Base-by-base conservation (phyloP, 2,888 invertebrate species). In the Drosophila bunnanda region DNA sequence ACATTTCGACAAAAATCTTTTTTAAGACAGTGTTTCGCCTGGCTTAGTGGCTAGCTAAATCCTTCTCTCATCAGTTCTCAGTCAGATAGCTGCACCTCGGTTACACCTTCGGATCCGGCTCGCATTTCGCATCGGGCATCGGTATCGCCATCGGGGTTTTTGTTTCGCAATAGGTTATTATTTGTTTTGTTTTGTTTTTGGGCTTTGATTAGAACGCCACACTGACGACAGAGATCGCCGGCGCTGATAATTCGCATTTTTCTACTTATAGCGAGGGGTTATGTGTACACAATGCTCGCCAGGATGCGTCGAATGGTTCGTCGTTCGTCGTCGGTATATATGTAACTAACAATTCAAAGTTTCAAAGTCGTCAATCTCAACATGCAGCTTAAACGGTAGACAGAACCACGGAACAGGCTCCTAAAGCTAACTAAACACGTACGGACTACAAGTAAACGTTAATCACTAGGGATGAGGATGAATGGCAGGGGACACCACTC, bases 211-310 rank as follows among this genome's bases (percentile, higher is more conserved):
- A 85, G 78, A 85, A 80, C 70, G 81, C 73, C 75, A 72, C 75
- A 71, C 66, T 82, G 82, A 85, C 85, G 82, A 71, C 82, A 85
- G 67, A 75, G 80, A 82, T 85, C 76, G 57, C 78, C 78, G 75
- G 78, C 75, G 74, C 74, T 75, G 85, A 82, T 82, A 80, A 80
- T 72, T 72, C 65, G 75, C 76, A 73, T 78, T 53, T 69, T 53
- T 71, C 71, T 71, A 72, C 64, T 64, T 71, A 72, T 50, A 71
- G 64, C 71, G 56, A 71, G 56, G 59, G 64, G 72, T 66, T 81
- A 80, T 77, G 70, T 77, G 68, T 65, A 70, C 70, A 62, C 76
- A 67, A 66, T 70, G 82, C 82, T 84, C 75, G 48, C 82, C 82
- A 82, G 82, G 82, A 82, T 80, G 85, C 82, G 71, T 78, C 76